phyloP scores from a whole-genome alignment of 1,140 invertebrate genomes.

The Drosophila guanche region DNA sequence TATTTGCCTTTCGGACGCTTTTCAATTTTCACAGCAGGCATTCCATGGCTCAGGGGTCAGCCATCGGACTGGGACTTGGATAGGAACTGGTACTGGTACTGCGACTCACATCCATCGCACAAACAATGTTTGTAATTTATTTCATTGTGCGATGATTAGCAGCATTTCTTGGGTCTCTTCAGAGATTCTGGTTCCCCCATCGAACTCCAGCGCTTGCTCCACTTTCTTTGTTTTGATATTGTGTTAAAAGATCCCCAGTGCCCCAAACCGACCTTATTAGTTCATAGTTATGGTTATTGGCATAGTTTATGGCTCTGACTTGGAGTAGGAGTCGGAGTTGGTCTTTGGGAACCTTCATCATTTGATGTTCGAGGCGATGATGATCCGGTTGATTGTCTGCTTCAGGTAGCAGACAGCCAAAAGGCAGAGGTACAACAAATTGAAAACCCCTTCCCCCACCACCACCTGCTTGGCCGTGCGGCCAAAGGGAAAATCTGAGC shows the following conservation, averaged over 20 bases:
- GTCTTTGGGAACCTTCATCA: conserved; percentile 13
- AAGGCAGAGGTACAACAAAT: conserved; percentile 37
- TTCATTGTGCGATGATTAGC: conserved; percentile 81
- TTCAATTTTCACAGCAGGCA: conserved; percentile 79
- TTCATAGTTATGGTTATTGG: conserved; percentile 74
- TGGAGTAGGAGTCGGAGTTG: no score
- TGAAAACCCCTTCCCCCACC: conserved; percentile 35
- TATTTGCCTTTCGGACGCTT: conserved; percentile 76
- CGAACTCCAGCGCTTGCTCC: conserved; percentile 38
- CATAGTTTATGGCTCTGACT: conserved; percentile 58
- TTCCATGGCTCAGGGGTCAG: background rate
- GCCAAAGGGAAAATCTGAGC: conserved; percentile 68
- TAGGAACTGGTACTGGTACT: background rate
- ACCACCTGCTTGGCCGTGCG: conserved; percentile 11
- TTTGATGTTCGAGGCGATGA: conserved; percentile 9
- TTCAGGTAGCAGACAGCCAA: conserved; percentile 37
- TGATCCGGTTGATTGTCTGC: conserved; percentile 57
- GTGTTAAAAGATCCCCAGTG: conserved; percentile 1
- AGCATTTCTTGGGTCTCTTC: conserved; percentile 61
- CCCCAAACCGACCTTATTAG: conserved; percentile 58
- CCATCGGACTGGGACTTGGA: background rate
- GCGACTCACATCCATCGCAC: conserved; percentile 19
- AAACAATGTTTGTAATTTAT: conserved; percentile 82
- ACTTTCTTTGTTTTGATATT: conserved; percentile 65
- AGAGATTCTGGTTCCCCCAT: conserved; percentile 2